Conservation (phyloP, 2,113 vertebrate species). For the Lipotes vexillifer region DNA sequence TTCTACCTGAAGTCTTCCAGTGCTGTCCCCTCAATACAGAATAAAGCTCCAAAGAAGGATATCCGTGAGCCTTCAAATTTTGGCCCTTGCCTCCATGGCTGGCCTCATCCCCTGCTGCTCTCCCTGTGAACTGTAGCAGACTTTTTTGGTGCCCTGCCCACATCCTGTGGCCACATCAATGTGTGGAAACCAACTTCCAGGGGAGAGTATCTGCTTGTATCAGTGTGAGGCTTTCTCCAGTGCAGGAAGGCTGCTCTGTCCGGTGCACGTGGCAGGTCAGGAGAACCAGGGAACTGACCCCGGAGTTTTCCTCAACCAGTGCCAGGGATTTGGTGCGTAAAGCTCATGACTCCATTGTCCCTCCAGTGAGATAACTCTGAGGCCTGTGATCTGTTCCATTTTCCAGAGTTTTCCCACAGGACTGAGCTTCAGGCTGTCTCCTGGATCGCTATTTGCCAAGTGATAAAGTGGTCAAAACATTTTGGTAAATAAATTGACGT, state of each 20-base stretch:
- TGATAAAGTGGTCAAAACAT: not conserved
- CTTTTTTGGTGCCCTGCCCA: not conserved
- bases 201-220: not conserved
- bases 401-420: not conserved
- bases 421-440: too few species aligned
- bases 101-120: not conserved
- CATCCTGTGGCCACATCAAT: accelerated
- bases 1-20: not conserved
- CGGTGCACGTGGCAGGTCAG: accelerated
- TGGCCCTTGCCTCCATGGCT: not conserved
- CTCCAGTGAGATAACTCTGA: not conserved
- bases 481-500: not conserved
- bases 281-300: not conserved
- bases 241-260: not conserved
- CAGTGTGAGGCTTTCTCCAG: not conserved
- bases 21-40: not conserved
- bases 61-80: not conserved
- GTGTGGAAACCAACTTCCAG: not conserved
- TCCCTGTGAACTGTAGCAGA: not conserved
- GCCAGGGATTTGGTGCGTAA: not conserved
- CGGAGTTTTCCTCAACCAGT: not conserved
- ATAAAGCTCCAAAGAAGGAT: not conserved
- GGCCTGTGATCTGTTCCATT: not conserved
- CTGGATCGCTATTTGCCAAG: not conserved
- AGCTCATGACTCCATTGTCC: not conserved